A percentile compares a stretch with the other conserved stretches of the same genome.
Evolutionary conservation across 2,113 vertebrate genomes (phyloP).

Genomic region (Pseudorhombus dupliciocellatus): DNA sequence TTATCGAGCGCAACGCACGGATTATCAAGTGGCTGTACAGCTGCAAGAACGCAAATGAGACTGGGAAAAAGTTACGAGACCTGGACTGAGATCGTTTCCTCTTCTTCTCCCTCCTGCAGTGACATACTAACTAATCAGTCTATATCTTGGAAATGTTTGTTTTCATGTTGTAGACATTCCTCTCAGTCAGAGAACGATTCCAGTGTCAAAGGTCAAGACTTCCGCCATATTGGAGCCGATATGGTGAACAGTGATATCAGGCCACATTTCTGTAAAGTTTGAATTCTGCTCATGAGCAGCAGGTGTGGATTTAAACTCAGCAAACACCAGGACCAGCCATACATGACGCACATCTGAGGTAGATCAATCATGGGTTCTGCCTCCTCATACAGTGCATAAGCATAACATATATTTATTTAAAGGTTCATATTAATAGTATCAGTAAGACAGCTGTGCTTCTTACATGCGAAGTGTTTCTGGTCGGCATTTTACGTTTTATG

Average conservation of each 20-base stretch:
- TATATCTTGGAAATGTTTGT: background rate
- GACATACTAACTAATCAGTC: background rate
- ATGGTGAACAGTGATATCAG: too few relatives aligned
- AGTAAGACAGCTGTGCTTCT: background rate
- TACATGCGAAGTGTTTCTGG: background rate
- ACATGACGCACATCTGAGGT: too few relatives aligned
- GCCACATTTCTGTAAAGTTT: too few relatives aligned
- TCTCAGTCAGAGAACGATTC: background rate
- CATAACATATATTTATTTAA: too few relatives aligned
- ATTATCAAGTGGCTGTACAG: constrained; percentile 98
- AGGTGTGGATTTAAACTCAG: too few relatives aligned
- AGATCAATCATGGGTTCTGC: too few relatives aligned
- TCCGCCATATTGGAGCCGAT: too few relatives aligned
- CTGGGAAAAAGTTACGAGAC: constrained; percentile 80
- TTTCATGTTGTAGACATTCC: background rate
- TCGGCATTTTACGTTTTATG: background rate
- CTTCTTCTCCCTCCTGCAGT: background rate
- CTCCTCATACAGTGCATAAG: too few relatives aligned
- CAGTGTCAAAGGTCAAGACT: too few relatives aligned
- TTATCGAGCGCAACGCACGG: constrained; percentile 95
- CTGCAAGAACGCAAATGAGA: constrained; percentile 88
- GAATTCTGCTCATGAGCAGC: too few relatives aligned
- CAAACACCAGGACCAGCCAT: too few relatives aligned
- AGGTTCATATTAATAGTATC: background rate
- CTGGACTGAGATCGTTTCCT: constrained; percentile 71